Evolutionary conservation across 2,797 vertebrate species (phyloP), one percentile per base, ranked within the genome.

Genomic region (Myoxocephalus aenaeus): DNA sequence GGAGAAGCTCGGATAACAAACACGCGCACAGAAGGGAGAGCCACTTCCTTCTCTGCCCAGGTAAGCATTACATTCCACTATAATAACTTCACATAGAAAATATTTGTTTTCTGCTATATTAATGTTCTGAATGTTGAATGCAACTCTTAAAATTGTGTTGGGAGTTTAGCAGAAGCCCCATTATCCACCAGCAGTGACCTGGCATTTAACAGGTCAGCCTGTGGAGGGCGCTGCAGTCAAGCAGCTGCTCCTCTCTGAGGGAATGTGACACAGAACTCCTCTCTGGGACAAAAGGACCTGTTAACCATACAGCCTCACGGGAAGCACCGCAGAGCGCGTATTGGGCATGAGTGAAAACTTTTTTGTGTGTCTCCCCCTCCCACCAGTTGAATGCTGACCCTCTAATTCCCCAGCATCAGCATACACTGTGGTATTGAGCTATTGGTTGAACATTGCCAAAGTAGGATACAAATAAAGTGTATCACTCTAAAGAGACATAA

Each of bases 201-300:
- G 77, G 32, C 10, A 4, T 34, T 36, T 0, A 2, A 13, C 38
- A 8, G 42, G 27, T 75, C 61, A 34, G 59, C 68, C 91, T 68
- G 68, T 63, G 54, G 92, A 64, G 87, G 91, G 87, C 90, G 84
- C 88, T 91, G 84, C 77, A 82, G 82, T 9, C 75, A 58, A 4
- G 32, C 73, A 29, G 66, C 73, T 65, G 22, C 46, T 36, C 64
- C 36, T 38, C 63, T 65, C 42, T 73, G 10, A 62, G 72, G 73
- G 71, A 61, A 67, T 65, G 75, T 29, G 72, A 57, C 75, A 44
- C 67, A 86, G 59, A 84, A 77, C 64, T 73, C 79, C 79, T 75
- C 67, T 5, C 1, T 58, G 76, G 90, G 92, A 93, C 92, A 93
- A 94, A 91, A 90, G 87, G 70, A 79, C 84, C 83, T 80, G 90